Conservation (phyloP, 2,113 vertebrate genomes). For the Pygoscelis antarcticus region DNA sequence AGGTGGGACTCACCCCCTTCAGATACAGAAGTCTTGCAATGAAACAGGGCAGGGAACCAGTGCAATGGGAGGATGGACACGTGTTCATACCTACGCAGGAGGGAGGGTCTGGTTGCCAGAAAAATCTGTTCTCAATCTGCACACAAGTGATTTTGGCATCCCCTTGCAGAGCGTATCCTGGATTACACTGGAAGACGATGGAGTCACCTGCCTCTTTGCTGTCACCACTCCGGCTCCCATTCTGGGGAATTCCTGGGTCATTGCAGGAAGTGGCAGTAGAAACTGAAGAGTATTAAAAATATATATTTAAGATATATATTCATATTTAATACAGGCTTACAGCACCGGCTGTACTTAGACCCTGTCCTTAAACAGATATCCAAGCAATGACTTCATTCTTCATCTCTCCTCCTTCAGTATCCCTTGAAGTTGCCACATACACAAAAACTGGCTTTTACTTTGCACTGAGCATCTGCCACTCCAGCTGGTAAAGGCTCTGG, state of each 20-base stretch:
- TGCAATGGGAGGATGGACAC: accelerated
- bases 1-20: neutral
- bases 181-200: conserved; percentile 93
- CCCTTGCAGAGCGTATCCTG: conserved; percentile 91
- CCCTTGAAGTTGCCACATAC: neutral
- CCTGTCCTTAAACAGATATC: neutral
- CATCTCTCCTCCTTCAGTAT: neutral
- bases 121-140: conserved; percentile 92
- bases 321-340: neutral
- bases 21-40: too few relatives aligned
- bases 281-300: conserved; percentile 70
- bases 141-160: conserved; percentile 90
- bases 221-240: conserved; percentile 91
- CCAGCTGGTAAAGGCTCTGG: conserved; percentile 48
- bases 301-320: accelerated
- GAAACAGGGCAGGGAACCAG: neutral
- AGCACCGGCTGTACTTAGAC: neutral
- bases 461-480: conserved; percentile 44
- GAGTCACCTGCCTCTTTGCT: conserved; percentile 91
- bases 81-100: conserved; percentile 83
- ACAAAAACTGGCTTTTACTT: neutral
- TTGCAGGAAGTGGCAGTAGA: conserved; percentile 97
- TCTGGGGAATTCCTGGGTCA: conserved; percentile 93
- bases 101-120: conserved; percentile 97
- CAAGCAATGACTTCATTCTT: neutral